A percentile compares a stretch with the other conserved stretches of the same genome.
These are phyloP conservation scores for Drosophila arawakana DNA, from an alignment of 1,140 invertebrate genomes.

Conservation along the genomic window DNA sequence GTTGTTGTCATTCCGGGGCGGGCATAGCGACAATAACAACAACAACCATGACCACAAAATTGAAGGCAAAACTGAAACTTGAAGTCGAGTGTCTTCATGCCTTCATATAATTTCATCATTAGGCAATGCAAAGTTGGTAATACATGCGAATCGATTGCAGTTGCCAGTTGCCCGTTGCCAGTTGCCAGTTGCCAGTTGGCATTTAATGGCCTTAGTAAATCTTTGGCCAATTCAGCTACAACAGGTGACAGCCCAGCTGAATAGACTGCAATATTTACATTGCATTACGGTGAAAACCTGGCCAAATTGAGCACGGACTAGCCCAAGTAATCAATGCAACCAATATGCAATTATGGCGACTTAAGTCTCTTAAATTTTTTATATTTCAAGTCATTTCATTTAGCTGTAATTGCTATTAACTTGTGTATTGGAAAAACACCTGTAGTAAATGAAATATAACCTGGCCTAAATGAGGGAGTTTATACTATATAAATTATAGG, in stretches of 20 bases:
- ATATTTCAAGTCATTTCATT: neutral
- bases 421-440: neutral
- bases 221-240: slow-evolving; percentile 29
- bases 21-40: slow-evolving; percentile 20
- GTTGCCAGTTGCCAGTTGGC: slow-evolving; percentile 35
- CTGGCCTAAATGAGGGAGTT: too few relatives aligned
- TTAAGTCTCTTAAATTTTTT: neutral
- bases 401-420: neutral
- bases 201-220: slow-evolving; percentile 61
- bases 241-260: slow-evolving; percentile 20
- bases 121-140: slow-evolving; percentile 35
- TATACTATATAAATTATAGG: too few relatives aligned
- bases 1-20: slow-evolving; percentile 52
- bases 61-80: slow-evolving; percentile 9
- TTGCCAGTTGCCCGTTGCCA: slow-evolving; percentile 22
- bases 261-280: slow-evolving; percentile 32
- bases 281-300: slow-evolving; percentile 9
- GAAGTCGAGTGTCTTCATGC: slow-evolving; percentile 14
- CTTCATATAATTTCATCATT: slow-evolving; percentile 67
- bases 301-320: slow-evolving; percentile 6
- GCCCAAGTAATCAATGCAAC: slow-evolving; percentile 3
- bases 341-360: slow-evolving; percentile 9
- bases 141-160: slow-evolving; percentile 39
- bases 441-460: neutral
- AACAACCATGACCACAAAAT: slow-evolving; percentile 21